Evolutionary conservation across 2,888 invertebrate genomes (phyloP).

Genomic region (Cerastis rubricosa): DNA sequence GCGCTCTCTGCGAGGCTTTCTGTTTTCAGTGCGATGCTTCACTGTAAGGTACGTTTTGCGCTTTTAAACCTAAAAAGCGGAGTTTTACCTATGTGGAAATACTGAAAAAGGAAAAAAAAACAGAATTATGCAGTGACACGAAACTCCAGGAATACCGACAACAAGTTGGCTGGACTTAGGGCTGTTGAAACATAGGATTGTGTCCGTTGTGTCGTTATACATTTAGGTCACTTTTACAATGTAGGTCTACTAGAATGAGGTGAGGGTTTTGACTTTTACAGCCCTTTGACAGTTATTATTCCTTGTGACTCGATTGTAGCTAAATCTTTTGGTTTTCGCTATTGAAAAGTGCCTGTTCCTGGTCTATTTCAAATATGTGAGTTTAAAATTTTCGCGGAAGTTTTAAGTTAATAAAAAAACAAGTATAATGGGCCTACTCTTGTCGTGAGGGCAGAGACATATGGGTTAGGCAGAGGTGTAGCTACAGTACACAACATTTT

Average conservation of each 20-base stretch:
- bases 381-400: too few species aligned
- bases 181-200: conserved; percentile 36
- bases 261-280: too few species aligned
- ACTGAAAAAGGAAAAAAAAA: conserved; percentile 56
- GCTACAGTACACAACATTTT: too few species aligned
- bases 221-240: not conserved
- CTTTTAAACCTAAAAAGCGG: conserved; percentile 60
- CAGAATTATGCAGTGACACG: conserved; percentile 76
- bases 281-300: too few species aligned
- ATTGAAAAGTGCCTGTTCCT: too few species aligned
- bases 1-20: conserved; percentile 52
- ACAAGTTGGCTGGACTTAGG: conserved; percentile 50
- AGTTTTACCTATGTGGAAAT: conserved; percentile 60
- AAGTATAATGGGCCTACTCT: too few species aligned
- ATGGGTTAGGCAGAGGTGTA: too few species aligned
- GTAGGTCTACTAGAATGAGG: not conserved
- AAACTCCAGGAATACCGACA: conserved; percentile 63
- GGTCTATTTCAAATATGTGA: too few species aligned
- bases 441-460: too few species aligned
- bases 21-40: conserved; percentile 57
- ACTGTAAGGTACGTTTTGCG: conserved; percentile 57
- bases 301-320: too few species aligned
- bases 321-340: too few species aligned
- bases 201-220: not conserved
- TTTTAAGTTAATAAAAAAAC: too few species aligned